Evolutionary conservation across 92 coral and sea anemone genomes (phyloP).

Genomic region (Isaurus tuberculatus): DNA sequence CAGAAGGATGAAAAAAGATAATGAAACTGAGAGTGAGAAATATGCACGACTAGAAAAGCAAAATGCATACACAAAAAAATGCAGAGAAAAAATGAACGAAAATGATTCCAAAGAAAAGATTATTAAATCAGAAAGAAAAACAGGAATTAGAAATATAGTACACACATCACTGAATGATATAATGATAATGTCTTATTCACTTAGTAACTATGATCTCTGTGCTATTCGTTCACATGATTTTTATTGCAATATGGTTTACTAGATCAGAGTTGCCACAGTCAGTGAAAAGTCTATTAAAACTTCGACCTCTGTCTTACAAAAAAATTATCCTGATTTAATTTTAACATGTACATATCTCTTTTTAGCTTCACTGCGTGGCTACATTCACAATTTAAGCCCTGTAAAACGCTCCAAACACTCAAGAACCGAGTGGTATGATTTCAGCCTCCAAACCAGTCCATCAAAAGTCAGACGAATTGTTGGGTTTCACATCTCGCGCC

Average conservation of each 20-base stretch:
- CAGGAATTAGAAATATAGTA: slow-evolving; percentile 22
- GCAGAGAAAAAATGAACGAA: slow-evolving; percentile 31
- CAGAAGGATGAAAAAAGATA: slow-evolving; percentile 34
- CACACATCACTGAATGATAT: slow-evolving; percentile 6
- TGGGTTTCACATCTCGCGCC: slow-evolving; percentile 56
- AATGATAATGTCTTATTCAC: neutral
- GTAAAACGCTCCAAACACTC: slow-evolving; percentile 47
- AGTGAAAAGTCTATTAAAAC: neutral
- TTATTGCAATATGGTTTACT: slow-evolving; percentile 10
- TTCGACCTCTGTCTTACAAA: slow-evolving; percentile 37
- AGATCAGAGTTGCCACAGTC: neutral
- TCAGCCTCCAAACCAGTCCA: slow-evolving; percentile 70
- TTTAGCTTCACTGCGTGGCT: slow-evolving; percentile 48
- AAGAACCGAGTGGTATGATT: slow-evolving; percentile 58
- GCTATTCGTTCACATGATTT: slow-evolving; percentile 7
- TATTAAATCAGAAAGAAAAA: slow-evolving; percentile 21
- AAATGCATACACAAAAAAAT: slow-evolving; percentile 41
- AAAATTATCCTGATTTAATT: slow-evolving; percentile 33
- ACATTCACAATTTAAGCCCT: slow-evolving; percentile 57
- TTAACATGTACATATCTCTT: slow-evolving; percentile 43
- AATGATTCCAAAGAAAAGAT: slow-evolving; percentile 22
- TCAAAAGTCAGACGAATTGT: slow-evolving; percentile 64
- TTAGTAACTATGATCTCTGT: slow-evolving; percentile 10
- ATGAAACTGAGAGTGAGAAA: slow-evolving; percentile 38
- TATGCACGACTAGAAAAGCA: slow-evolving; percentile 44